Base-by-base conservation (phyloP, 2,797 vertebrate species). In the Rhodeus uyekii region DNA sequence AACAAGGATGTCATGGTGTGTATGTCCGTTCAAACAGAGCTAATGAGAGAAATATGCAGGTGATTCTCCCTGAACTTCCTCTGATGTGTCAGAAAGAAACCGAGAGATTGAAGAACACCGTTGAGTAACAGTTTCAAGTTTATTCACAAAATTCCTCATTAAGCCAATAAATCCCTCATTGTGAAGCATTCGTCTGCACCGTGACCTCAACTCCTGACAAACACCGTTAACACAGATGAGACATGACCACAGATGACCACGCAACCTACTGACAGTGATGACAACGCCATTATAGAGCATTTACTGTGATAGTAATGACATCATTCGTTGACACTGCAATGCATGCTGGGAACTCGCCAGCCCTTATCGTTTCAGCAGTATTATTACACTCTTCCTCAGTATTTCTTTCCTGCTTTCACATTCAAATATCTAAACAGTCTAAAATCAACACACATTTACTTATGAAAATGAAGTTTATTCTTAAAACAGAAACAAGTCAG, bases 81-180 rank as follows among this genome's bases (percentile, higher is more conserved):
- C 24, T 55, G 53, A 24, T 2, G 22, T 6, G 5, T 5, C 3
- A 5, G n/a, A 27, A 12, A 27, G 53, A 55, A 55, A 55, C 22
- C 2, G 8, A 3, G 8, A 8, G 48, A 1, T 8, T 22, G 0
- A 50, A 53, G 50, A 9, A 53, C 2, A 1, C 48, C 0, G 4
- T 2, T 27, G 53, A 27, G n/a, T 13, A 58, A 58, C n/a, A 27
- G n/a, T 58, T 58, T 58, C n/a, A 14, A 1, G n/a, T 5, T 58
- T 4, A 55, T 24, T 55, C n/a, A 24, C 10, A 5, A 12, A 4
- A 4, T 4, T 2, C n/a, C 4, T 27, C 55, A 58, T 27, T 27
- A n/a, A n/a, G n/a, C n/a, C n/a, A n/a, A n/a, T n/a, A n/a, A n/a
- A n/a, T n/a, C n/a, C n/a, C n/a, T n/a, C n/a, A n/a, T n/a, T 5